Base-by-base conservation (phyloP, 2,888 invertebrate species). In the Andrena praecox region DNA sequence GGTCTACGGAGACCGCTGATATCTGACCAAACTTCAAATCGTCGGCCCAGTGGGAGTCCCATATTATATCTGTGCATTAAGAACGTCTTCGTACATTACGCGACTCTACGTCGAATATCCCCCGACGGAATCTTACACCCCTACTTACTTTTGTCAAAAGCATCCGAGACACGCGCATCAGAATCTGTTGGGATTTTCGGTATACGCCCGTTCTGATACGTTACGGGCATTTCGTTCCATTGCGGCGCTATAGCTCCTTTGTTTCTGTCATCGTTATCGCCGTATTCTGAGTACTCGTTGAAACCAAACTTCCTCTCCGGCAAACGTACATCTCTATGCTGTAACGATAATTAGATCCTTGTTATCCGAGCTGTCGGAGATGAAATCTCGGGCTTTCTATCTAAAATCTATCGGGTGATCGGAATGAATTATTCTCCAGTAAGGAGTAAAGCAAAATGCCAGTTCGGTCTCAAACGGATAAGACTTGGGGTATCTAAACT, bases 1-100 rank as follows among this genome's bases (percentile, higher is more conserved):
- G 95, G 92, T 98, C 97, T 20, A 98, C 94, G 5, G 97, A 96
- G 1, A 99, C 96, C 4, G 97, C 98, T 0, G 97, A 96, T 1
- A 98, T 96, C 92, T 98, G 97, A 1, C 98, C 98, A n/a, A 96
- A 83, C 7, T 85, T 81, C 24, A 91, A 70, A 31, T 85, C 76
- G 0, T 79, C 52, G 1, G 79, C 83, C 93, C 93, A 93, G 6
- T 85, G 69, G 6, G 85, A 35, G 56, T 93, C 91, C 92, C 91
- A 93, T 68, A 81, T 67, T 68, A 86, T 86, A 59, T 80, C 87
- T 89, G 35, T 12, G 8, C n/a, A 72, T 24, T 5, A 71, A 83
- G 8, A 52, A 67, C 50, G 71, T 48, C n/a, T 27, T 56, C 27
- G 27, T 27, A 56, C 24, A 10, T 31, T 1, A 1, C 31, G n/a